These are phyloP conservation scores for Araneus ventricosus DNA, from an alignment of 1,140 invertebrate genomes.

Conservation along the genomic window DNA sequence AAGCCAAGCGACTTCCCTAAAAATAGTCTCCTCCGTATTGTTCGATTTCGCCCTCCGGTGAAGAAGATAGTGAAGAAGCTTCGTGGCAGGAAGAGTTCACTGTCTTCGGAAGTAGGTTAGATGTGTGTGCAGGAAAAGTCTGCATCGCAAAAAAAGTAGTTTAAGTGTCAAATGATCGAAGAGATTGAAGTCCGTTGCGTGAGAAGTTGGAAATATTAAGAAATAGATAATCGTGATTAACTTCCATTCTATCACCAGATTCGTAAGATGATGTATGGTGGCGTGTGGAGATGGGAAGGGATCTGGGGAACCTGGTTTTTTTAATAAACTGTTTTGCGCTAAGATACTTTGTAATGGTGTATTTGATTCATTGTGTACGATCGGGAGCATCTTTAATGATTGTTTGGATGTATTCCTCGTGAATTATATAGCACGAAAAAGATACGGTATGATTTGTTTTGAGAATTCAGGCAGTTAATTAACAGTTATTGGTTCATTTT, in stretches of 20 bases:
- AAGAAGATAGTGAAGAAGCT: neutral
- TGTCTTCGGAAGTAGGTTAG: slow-evolving; percentile 24
- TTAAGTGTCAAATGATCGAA: slow-evolving; percentile 7
- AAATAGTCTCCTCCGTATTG: neutral
- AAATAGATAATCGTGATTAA: neutral
- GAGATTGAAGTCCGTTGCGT: neutral
- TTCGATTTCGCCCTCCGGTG: neutral
- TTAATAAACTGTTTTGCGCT: neutral
- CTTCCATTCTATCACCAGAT: neutral
- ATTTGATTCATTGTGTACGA: neutral
- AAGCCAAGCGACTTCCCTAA: neutral
- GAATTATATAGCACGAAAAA: no score
- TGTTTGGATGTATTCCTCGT: neutral
- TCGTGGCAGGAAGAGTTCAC: neutral
- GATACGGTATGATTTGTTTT: no score
- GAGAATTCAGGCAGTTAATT: no score
- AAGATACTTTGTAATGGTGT: neutral
- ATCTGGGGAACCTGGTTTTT: neutral
- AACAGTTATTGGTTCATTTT: no score
- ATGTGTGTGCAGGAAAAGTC: neutral
- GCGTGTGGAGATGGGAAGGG: neutral
- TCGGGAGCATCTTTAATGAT: neutral
- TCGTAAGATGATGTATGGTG: neutral
- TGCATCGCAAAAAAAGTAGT: neutral
- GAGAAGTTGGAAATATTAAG: neutral